Evolutionary conservation across 2,113 vertebrate species (phyloP).

Genomic region (Ophthalmolycus amberensis): DNA sequence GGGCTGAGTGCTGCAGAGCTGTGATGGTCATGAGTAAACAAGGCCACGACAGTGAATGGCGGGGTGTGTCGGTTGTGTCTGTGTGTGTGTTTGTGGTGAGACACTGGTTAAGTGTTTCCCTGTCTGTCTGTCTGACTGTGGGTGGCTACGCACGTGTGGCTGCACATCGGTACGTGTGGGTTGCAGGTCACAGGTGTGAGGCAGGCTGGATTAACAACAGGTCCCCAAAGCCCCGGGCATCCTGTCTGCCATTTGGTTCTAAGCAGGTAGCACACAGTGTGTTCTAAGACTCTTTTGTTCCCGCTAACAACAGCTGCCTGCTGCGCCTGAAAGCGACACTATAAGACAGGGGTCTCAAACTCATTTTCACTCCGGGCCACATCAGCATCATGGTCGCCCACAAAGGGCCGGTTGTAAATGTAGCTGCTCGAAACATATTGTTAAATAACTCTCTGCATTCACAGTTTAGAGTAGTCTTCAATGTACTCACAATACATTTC

Average conservation of each 20-base stretch:
- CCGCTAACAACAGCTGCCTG: neutral
- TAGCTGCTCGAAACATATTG: no score
- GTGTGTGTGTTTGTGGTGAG: constrained; percentile 76
- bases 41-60: constrained; percentile 59
- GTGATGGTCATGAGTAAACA: constrained; percentile 76
- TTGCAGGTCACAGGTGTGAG: constrained; percentile 34
- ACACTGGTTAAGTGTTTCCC: constrained; percentile 75
- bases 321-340: neutral
- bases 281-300: neutral
- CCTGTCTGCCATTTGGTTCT: neutral
- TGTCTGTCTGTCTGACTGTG: constrained; percentile 77
- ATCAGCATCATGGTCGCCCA: no score
- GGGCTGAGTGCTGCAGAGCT: constrained; percentile 63
- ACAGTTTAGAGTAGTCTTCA: no score
- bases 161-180: constrained; percentile 28
- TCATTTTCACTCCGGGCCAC: no score
- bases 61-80: constrained; percentile 66
- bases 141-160: constrained; percentile 61
- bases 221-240: neutral
- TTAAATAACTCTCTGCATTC: no score
- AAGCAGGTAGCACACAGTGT: neutral
- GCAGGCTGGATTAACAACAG: neutral
- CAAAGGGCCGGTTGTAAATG: no score
- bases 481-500: no score
- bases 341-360: no score